Percentiles rank a stretch among this genome's conserved stretches.
phyloP scores from a whole-genome alignment of 2,113 vertebrate genomes.

The Thermophis baileyi region DNA sequence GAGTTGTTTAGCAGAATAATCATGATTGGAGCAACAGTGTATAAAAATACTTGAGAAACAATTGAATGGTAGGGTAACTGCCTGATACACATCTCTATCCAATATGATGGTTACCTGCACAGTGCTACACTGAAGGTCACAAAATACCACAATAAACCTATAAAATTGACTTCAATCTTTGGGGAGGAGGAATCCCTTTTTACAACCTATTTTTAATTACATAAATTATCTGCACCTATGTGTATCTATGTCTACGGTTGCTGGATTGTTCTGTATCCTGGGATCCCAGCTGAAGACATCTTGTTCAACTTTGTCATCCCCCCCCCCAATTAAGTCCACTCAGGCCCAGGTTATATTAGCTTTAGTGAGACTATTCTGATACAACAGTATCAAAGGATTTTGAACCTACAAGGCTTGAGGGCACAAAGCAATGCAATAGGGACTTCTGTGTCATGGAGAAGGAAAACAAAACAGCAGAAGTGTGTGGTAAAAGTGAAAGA shows the following conservation, averaged over 20 bases:
- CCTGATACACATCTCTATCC: not conserved
- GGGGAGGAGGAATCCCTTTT: not conserved
- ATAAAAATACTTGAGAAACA: not conserved
- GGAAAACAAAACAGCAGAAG: conserved; percentile 67
- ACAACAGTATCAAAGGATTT: conserved; percentile 29
- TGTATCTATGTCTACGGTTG: not conserved
- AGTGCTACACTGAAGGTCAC: not conserved
- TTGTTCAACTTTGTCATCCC: not conserved
- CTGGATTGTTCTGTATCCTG: not conserved
- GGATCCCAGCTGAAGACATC: not conserved
- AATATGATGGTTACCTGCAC: not conserved
- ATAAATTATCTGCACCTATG: not conserved
- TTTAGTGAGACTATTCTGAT: not conserved
- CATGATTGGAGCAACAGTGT: not conserved
- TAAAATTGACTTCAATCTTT: not conserved
- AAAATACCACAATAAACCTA: not conserved
- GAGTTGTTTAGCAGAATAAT: not conserved
- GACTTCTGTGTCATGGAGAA: conserved; percentile 60
- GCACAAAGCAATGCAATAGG: conserved; percentile 20
- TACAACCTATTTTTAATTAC: not conserved
- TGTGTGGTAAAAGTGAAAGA: conserved; percentile 70
- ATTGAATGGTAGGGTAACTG: not conserved
- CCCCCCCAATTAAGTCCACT: not conserved
- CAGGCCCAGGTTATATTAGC: not conserved
- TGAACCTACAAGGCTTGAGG: conserved; percentile 45